Evolutionary conservation across 2,113 vertebrate genomes (phyloP), one percentile per base, ranked within the genome.

Genomic region (Xerus inauris): DNA sequence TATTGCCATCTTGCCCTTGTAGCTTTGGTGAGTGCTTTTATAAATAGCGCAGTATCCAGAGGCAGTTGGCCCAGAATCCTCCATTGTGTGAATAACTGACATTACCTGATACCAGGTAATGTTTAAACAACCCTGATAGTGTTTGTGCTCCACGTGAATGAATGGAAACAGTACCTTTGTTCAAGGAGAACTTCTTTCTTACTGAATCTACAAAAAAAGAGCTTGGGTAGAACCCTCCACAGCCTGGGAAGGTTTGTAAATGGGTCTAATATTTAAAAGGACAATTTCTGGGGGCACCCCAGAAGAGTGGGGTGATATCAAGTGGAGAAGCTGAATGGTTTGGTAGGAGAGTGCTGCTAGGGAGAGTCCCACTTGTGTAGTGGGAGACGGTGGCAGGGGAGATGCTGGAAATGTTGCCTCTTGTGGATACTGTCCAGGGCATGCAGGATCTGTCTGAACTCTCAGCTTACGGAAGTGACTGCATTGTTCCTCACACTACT

Each of bases 31-130:
- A 88, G 59, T 79, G 49, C 59, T 69, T 57, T 77, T 49, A 87
- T 81, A 80, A 86, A 95, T 75, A 62, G 10, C 57, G 19, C 13
- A 22, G 40, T 6, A 51, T 24, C 6, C 71, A 47, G 49, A 32
- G 79, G 16, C 51, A 45, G 28, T 71, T 51, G 62, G 42, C 45
- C 64, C 32, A 62, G 20, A 51, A 69, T 32, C 42, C 28, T 51
- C 20, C 30, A 16, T 40, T 49, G 71, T 87, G 32, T 83, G 77
- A 79, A 62, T 89, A 84, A 93, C 77, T 71, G 72, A 59, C 72
- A 54, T 71, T 8, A 49, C 30, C 71, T 64, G 71, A 38, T 35
- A 17, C 20, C 35, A 71, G 40, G n/a, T 42, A 57, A 71, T n/a
- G n/a, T 42, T 84, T 77, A 57, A 83, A 20, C 35, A 19, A 40